Evolutionary conservation across 2,113 vertebrate genomes (phyloP).

Genomic region (Macrotus californicus): DNA sequence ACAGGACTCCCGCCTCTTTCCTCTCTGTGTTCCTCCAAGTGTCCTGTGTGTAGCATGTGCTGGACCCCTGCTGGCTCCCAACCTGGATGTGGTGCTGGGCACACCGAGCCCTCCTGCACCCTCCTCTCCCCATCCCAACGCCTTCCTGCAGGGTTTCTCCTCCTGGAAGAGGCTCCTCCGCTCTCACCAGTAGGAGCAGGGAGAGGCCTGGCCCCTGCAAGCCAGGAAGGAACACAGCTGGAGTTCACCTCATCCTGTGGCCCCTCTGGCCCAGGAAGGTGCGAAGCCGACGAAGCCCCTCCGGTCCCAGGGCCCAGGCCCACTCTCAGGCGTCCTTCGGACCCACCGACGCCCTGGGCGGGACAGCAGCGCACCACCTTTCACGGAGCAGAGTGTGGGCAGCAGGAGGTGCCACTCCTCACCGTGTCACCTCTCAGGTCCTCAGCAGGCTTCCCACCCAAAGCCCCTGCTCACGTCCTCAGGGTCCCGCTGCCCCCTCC

Average conservation of each 20-base stretch:
- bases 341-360: neutral
- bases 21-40: neutral
- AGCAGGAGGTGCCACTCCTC: neutral
- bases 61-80: neutral
- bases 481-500: too few species aligned
- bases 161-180: neutral
- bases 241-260: neutral
- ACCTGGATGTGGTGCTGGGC: neutral
- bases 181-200: fast-evolving
- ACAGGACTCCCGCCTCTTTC: neutral
- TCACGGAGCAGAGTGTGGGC: neutral
- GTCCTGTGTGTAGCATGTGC: fast-evolving
- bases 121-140: too few species aligned
- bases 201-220: neutral
- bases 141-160: neutral
- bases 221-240: neutral
- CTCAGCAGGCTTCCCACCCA: neutral
- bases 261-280: neutral
- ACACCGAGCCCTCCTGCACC: neutral
- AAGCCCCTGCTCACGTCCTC: neutral
- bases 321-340: neutral
- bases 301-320: neutral
- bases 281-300: fast-evolving
- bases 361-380: neutral
- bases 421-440: neutral